phyloP scores from a whole-genome alignment of 2,113 vertebrate species.

The Choloepus hoffmanni region DNA sequence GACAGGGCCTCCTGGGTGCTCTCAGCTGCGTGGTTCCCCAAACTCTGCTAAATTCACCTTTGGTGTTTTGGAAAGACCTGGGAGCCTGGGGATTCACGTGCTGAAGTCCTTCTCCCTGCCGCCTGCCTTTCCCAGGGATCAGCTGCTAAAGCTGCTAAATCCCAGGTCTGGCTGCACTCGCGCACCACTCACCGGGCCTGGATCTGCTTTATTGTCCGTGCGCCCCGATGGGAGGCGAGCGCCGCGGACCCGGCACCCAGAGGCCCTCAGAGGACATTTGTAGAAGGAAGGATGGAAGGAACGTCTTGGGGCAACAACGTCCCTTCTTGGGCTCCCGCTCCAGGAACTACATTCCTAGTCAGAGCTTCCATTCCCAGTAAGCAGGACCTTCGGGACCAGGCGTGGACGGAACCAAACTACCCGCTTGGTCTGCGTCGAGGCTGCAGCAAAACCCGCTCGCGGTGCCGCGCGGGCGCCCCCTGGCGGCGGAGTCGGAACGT shows the following conservation, averaged over 20 bases:
- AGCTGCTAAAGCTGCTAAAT: background rate
- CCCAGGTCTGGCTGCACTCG: background rate
- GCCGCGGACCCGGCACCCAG: background rate
- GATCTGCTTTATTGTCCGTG: no score
- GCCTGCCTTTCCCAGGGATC: background rate
- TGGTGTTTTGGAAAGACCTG: background rate
- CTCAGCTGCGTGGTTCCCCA: background rate
- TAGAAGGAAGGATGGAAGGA: background rate
- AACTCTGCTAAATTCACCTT: background rate
- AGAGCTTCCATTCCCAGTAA: background rate
- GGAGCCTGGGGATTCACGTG: no score
- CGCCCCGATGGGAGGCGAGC: no score
- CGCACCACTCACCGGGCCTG: background rate
- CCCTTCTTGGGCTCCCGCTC: background rate
- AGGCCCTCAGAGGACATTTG: background rate
- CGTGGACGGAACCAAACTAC: no score
- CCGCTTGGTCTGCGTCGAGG: accelerated
- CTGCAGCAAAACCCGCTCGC: background rate
- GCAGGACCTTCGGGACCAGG: accelerated
- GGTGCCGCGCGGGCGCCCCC: background rate
- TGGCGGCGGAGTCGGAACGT: background rate
- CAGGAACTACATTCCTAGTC: background rate
- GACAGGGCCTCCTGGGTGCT: background rate
- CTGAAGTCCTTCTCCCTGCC: background rate
- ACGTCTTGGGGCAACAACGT: background rate